Base-by-base conservation (phyloP, 2,888 invertebrate genomes). In the Coleophora deauratella region DNA sequence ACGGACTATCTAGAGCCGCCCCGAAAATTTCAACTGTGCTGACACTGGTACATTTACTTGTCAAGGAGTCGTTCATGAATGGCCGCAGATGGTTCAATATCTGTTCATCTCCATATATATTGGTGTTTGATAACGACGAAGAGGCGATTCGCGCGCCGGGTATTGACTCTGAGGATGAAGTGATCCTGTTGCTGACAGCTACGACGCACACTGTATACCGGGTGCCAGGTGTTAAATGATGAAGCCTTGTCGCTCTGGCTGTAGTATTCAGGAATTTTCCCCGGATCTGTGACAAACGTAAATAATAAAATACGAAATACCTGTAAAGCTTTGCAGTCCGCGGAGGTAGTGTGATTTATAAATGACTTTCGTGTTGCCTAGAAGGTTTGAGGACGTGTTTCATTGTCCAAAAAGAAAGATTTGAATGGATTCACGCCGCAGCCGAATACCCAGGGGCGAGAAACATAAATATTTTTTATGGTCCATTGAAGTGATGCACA, bases 161-260 rank as follows among this genome's bases (percentile, higher is more conserved):
- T 46, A 70, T 51, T 1, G 80, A 72, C 49, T 73, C 71, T 55
- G 57, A 72, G 51, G 63, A 65, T 59, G 62, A 88, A 72, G 61
- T 88, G 68, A 69, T 76, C 40, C 81, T 76, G 79, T 91, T 93
- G 44, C 94, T 94, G 46, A 94, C 81, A n/a, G 95, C 96, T 58
- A 95, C 87, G 40, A 97, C 94, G 75, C 96, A 97, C 59, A 97
- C 92, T 47, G 91, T 88, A 76, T 96, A 97, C 50, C 91, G 90
- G 2, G 93, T 93, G 59, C 92, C 94, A 2, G 96, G 91, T 47
- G 88, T 88, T 51, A 97, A 85, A 63, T 91, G 91, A 42, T 89
- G 89, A 39, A 96, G 87, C 71, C 91, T 91, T 43, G 92, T 90
- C 9, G 92, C 91, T 54, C 94, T 89, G 1, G 91, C 89, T 38